A percentile compares a stretch with the other conserved stretches of the same genome.
phyloP scores from a whole-genome alignment of 2,888 invertebrate genomes.

The Ophion obscuratus region DNA sequence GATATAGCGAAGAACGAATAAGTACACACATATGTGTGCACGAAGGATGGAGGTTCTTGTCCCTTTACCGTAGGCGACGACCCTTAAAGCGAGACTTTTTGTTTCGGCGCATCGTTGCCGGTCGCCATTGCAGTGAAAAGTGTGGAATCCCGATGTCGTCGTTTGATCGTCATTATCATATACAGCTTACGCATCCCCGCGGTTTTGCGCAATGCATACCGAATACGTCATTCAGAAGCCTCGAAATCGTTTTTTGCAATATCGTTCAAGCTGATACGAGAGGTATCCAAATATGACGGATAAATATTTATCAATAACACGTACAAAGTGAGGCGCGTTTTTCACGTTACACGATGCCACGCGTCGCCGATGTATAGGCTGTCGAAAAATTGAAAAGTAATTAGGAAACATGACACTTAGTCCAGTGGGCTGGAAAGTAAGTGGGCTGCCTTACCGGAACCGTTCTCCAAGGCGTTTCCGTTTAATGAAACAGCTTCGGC shows the following conservation, averaged over 20 bases:
- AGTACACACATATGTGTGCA: too few species aligned
- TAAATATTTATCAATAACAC: too few species aligned
- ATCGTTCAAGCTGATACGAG: too few species aligned
- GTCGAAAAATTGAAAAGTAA: slow-evolving; percentile 47
- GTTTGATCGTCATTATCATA: not conserved
- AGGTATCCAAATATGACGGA: too few species aligned
- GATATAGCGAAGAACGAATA: too few species aligned
- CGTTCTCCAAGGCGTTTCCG: slow-evolving; percentile 31
- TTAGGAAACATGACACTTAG: slow-evolving; percentile 51
- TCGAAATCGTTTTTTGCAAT: not conserved
- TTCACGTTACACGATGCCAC: not conserved
- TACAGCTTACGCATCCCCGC: not conserved
- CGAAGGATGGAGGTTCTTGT: too few species aligned
- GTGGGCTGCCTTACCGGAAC: slow-evolving; percentile 15
- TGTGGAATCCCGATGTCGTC: not conserved
- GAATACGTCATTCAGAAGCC: not conserved
- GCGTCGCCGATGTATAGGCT: slow-evolving; percentile 4
- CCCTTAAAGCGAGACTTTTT: slow-evolving; percentile 34
- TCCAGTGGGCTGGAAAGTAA: slow-evolving; percentile 21
- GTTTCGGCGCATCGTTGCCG: slow-evolving; percentile 22
- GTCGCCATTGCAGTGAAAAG: slow-evolving; percentile 33
- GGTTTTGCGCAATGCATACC: not conserved
- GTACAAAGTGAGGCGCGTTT: too few species aligned
- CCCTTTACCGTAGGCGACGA: too few species aligned
- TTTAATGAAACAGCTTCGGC: slow-evolving; percentile 52